Evolutionary conservation across 2,797 vertebrate genomes (phyloP).

Genomic region (Hybognathus amarus): DNA sequence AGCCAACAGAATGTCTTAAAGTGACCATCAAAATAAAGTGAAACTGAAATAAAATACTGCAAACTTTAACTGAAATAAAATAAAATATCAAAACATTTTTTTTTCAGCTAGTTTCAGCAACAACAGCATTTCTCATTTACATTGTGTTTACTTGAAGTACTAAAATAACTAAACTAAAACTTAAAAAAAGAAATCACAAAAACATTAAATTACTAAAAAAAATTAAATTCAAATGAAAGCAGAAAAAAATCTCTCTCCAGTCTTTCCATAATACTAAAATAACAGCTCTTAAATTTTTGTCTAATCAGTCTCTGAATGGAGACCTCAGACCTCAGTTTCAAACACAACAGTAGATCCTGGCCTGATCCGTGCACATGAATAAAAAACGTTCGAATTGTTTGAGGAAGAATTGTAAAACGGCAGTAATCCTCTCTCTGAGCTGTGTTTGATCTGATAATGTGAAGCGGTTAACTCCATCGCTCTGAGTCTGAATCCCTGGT

Average conservation of each 20-base stretch:
- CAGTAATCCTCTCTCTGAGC: constrained; percentile 52
- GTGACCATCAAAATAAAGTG: no score
- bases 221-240: no score
- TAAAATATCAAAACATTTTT: neutral
- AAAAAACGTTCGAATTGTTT: constrained; percentile 8
- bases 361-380: constrained; percentile 13
- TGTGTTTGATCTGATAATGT: constrained; percentile 52
- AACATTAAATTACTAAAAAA: no score
- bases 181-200: no score
- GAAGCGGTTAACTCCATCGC: constrained; percentile 24
- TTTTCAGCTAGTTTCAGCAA: neutral
- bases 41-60: neutral
- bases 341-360: neutral
- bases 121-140: neutral
- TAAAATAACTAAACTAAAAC: neutral
- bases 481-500: neutral
- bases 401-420: constrained; percentile 21
- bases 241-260: no score
- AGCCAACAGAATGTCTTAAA: no score
- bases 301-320: neutral
- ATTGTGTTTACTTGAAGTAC: neutral
- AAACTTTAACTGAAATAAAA: neutral
- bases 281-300: neutral
- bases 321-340: neutral
- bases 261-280: neutral